These are phyloP conservation scores for Lumbricus terrestris DNA, from an alignment of 2,888 invertebrate species.

Conservation along the genomic window DNA sequence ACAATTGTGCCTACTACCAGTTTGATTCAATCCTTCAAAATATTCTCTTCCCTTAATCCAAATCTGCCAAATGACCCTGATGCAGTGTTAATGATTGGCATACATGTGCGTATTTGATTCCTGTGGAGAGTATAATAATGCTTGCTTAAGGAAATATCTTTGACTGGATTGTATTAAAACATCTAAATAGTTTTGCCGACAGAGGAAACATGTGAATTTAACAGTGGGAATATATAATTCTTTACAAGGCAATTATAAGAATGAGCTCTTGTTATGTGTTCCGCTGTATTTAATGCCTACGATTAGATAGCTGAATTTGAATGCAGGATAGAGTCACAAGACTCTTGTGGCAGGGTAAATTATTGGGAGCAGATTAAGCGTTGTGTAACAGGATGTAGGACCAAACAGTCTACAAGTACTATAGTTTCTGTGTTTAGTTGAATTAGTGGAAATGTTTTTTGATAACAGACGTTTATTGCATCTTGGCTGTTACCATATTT, in stretches of 20 bases:
- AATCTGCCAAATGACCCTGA: not conserved
- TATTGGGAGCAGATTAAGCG: not conserved
- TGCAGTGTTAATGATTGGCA: not conserved
- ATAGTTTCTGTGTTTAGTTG: not conserved
- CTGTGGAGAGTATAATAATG: not conserved
- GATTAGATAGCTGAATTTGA: not conserved
- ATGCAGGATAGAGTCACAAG: not conserved
- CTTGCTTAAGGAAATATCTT: not conserved
- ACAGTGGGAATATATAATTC: not conserved
- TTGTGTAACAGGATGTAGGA: not conserved
- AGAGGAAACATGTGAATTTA: too few relatives aligned
- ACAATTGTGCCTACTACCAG: not conserved
- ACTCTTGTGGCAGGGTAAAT: not conserved
- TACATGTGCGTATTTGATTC: too few relatives aligned
- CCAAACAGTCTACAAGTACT: not conserved
- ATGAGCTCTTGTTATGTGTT: not conserved
- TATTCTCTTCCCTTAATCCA: not conserved
- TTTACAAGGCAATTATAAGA: not conserved
- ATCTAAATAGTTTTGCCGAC: not conserved
- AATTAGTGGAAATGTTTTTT: not conserved
- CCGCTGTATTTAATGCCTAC: not conserved
- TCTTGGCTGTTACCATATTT: too few relatives aligned
- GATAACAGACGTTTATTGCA: too few relatives aligned
- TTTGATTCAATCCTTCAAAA: not conserved
- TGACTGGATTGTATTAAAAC: not conserved